Evolutionary conservation across 2,113 vertebrate genomes (phyloP).

Genomic region (Alouatta palliata): DNA sequence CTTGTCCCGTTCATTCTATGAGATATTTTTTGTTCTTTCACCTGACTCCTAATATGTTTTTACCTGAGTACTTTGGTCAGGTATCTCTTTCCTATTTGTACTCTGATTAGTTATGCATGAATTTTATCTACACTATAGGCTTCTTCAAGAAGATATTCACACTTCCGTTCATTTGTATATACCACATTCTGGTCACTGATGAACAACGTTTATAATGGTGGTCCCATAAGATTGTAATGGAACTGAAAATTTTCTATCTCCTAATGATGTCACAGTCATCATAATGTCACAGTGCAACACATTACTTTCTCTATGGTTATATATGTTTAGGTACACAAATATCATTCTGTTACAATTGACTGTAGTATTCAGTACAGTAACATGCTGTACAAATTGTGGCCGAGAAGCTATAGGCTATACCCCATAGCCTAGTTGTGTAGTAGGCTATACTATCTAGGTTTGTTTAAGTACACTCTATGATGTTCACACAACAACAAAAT

Average conservation of each 20-base stretch:
- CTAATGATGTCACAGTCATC: not conserved
- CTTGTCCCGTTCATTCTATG: not conserved
- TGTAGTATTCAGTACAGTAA: not conserved
- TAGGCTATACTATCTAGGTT: not conserved
- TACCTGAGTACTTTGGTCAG: not conserved
- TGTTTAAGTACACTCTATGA: not conserved
- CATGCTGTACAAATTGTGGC: not conserved
- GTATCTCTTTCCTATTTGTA: not conserved
- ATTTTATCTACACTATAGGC: not conserved
- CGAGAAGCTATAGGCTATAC: not conserved
- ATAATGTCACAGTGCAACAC: not conserved
- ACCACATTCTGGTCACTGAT: not conserved
- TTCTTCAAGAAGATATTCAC: constrained; percentile 7
- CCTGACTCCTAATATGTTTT: not conserved
- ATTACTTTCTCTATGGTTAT: not conserved
- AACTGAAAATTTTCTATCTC: not conserved
- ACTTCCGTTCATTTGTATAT: not conserved
- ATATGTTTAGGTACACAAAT: not conserved
- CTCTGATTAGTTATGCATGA: not conserved
- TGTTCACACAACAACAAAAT: not conserved
- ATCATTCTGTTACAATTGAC: not conserved
- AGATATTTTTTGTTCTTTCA: not conserved
- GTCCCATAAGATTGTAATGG: not conserved
- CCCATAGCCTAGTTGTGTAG: not conserved
- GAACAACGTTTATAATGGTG: not conserved